These are phyloP conservation scores for Lissocephala sabroskyi DNA, from an alignment of 2,888 invertebrate genomes.

Conservation along the genomic window DNA sequence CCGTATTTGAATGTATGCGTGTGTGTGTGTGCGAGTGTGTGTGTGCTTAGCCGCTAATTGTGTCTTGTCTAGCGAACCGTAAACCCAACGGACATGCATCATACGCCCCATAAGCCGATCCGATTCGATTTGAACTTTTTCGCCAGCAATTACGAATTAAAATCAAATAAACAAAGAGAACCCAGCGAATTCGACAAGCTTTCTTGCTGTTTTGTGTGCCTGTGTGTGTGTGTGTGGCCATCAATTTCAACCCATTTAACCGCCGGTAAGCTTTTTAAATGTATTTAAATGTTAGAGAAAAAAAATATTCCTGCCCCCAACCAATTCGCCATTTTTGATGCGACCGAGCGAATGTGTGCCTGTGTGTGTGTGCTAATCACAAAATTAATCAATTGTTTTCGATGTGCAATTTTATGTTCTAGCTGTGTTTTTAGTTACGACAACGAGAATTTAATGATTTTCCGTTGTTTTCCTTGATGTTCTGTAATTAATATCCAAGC, in stretches of 20 bases:
- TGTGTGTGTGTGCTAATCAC: slow-evolving; percentile 27
- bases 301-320: slow-evolving; percentile 5
- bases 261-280: slow-evolving; percentile 15
- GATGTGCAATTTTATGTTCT: slow-evolving; percentile 38
- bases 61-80: neutral
- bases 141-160: neutral
- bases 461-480: slow-evolving; percentile 37
- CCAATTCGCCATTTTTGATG: neutral
- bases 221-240: neutral
- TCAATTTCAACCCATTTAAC: slow-evolving; percentile 26
- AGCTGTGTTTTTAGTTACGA: too few species aligned
- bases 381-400: slow-evolving; percentile 50
- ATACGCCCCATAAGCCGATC: slow-evolving; percentile 22
- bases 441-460: too few species aligned
- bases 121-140: neutral
- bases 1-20: slow-evolving; percentile 5
- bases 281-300: slow-evolving; percentile 17
- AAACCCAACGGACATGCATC: slow-evolving; percentile 10
- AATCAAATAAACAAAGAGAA: too few species aligned
- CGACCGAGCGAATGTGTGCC: slow-evolving; percentile 8
- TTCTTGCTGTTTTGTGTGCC: slow-evolving; percentile 7
- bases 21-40: slow-evolving; percentile 13
- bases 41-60: neutral
- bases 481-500: slow-evolving; percentile 29
- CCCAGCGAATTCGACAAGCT: slow-evolving; percentile 10